phyloP scores from a whole-genome alignment of 2,888 invertebrate species.

The Malacosoma neustria region DNA sequence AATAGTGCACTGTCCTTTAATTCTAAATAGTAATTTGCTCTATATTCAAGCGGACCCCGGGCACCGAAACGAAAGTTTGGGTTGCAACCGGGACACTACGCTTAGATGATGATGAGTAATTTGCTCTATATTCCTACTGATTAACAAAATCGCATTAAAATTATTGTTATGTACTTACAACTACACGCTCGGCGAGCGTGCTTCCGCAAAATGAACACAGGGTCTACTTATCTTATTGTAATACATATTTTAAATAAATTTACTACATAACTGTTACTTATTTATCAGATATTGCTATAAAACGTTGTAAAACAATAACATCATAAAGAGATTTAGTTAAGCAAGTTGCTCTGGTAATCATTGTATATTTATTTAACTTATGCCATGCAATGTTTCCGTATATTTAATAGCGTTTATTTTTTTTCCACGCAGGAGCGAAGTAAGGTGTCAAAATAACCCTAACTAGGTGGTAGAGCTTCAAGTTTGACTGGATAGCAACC shows the following conservation, averaged over 20 bases:
- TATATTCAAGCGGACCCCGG: too few species aligned
- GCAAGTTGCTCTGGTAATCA: neutral
- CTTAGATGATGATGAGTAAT: too few species aligned
- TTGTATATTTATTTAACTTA: neutral
- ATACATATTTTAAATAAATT: slow-evolving; percentile 8
- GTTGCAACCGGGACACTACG: too few species aligned
- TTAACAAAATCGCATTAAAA: neutral
- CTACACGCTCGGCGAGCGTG: slow-evolving; percentile 15
- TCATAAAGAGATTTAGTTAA: slow-evolving; percentile 14
- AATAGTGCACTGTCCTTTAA: too few species aligned
- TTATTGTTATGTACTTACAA: neutral
- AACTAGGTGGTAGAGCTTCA: too few species aligned
- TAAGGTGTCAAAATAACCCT: too few species aligned
- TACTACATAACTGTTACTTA: slow-evolving; percentile 11
- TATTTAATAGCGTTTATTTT: too few species aligned
- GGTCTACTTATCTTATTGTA: slow-evolving; percentile 15
- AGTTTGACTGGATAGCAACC: too few species aligned
- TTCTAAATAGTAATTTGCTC: too few species aligned
- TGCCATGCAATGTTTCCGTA: neutral
- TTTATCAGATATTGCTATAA: slow-evolving; percentile 6
- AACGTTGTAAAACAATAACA: slow-evolving; percentile 11
- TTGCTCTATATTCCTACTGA: neutral
- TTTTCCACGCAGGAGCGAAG: too few species aligned
- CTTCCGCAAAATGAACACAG: slow-evolving; percentile 13
- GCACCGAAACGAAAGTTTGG: too few species aligned